Percentiles rank a stretch among this genome's conserved stretches.
phyloP scores from a whole-genome alignment of 2,797 vertebrate genomes.

The Anabacerthia variegaticeps region DNA sequence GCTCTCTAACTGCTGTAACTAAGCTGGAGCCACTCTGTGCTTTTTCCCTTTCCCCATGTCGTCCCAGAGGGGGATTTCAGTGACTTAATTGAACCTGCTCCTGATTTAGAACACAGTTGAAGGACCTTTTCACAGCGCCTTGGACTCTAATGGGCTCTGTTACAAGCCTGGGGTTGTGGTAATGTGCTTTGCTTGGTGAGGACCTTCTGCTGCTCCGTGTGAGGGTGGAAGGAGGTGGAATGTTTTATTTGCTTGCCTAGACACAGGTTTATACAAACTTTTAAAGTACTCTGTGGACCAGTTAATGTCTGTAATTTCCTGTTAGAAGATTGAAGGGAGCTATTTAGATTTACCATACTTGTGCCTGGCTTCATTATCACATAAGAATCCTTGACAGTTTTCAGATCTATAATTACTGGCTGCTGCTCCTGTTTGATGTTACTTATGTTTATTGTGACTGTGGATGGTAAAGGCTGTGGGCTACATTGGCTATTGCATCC shows the following conservation, averaged over 20 bases:
- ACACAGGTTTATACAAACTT: neutral
- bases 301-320: constrained; percentile 4
- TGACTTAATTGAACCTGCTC: neutral
- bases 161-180: neutral
- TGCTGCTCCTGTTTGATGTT: neutral
- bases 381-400: neutral
- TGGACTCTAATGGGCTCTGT: neutral
- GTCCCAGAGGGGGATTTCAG: neutral
- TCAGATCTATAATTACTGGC: neutral
- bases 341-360: neutral
- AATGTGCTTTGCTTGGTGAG: neutral
- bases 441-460: neutral
- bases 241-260: constrained; percentile 14
- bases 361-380: neutral
- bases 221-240: neutral
- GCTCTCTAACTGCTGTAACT: neutral
- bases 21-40: neutral
- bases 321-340: constrained; percentile 9
- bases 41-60: neutral
- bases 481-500: neutral
- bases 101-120: neutral
- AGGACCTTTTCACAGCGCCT: neutral
- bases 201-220: neutral
- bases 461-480: neutral
- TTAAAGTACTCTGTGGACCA: neutral